Evolutionary conservation across 1,140 invertebrate species (phyloP), one percentile per base, ranked within the genome.

Genomic region (Drosophila sulfurigaster): DNA sequence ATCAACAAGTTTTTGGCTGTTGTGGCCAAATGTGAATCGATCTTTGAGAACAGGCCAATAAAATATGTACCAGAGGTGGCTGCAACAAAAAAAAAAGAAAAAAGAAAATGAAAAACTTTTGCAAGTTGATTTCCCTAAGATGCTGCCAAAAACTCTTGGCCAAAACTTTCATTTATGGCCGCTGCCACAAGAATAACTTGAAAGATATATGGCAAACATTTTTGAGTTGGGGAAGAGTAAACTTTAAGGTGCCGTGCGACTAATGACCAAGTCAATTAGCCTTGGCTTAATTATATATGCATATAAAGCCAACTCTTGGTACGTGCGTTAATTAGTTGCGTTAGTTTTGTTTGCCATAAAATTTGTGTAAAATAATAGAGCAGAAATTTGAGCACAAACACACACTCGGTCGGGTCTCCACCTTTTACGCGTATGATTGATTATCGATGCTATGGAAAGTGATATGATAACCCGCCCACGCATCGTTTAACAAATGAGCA

Each of bases 401-500:
- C 20, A 35, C 20, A 43, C 57, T 38, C 8, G 35, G 28, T 10
- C 5, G 8, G 20, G 3, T 25, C 15, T 5, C 28, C 35, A 43
- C 65, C 68, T 83, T 78, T n/a, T 28, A 13, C 66, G 78, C 79
- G 35, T 85, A 89, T 89, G 85, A 90, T 89, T 89, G 86, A 89
- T 89, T 89, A 89, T 79, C 75, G 67, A 67, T 32, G 46, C 54
- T 46, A 79, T 72, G 54, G 35, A 59, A 49, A 20, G 28, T 58
- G 41, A 70, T 60, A 43, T 58, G 64, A 65, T 58, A 51, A 48
- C 8, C 68, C 66, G 59, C 74, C 48, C 79, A 78, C 70, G 68
- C 75, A 71, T 72, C 81, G 81, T 86, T 90, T 90, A 86, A 76
- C 86, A 89, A 89, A 89, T 90, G 81, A 75, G 79, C 68, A 13